Base-by-base conservation (phyloP, 2,797 vertebrate genomes). In the Sebastes hubbsi region DNA sequence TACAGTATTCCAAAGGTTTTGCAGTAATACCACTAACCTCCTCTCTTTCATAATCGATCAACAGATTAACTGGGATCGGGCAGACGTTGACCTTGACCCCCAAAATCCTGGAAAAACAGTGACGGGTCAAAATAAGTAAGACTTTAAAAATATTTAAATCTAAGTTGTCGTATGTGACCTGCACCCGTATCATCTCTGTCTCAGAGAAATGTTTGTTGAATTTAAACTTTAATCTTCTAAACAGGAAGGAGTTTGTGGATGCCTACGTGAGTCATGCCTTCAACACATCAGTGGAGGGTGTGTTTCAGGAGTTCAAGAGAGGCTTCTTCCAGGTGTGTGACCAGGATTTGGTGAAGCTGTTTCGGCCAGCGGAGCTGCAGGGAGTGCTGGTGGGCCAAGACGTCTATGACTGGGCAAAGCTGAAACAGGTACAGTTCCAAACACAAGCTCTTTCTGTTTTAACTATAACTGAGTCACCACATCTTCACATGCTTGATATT, bases 241-340 rank as follows among this genome's bases (percentile, higher is more conserved):
- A 24, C 77, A 99, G 98, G 83, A 95, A 96, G 76, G 94, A 97
- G 87, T 98, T 97, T 94, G 97, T 97, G 83, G 95, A 96, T 58
- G 95, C 96, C 2, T 98, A 97, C 6, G 96, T 98, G 88, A 93
- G 96, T 87, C 95, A 98, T 32, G 95, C 93, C 86, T 97, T 98
- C 94, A 97, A 95, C 90, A 91, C 84, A 60, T 98, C 98, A 1
- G 97, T 97, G 89, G 95, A 96, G 82, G 91, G 86, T 32, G 89
- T 96, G 52, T 99, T 97, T 89, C 92, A 94, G 86, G 96, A 97
- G 90, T 99, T 99, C 90, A 91, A 93, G 78, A 94, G 91, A 72
- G 98, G 98, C 84, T 99, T 99, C 95, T 97, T 97, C 93, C 96
- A 95, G 90, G 97, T 98, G 18, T 99, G 97, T 89, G 96, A 97